A percentile compares a stretch with the other conserved stretches of the same genome.
phyloP scores from a whole-genome alignment of 2,888 invertebrate genomes.

The Mellilla xanthometata region DNA sequence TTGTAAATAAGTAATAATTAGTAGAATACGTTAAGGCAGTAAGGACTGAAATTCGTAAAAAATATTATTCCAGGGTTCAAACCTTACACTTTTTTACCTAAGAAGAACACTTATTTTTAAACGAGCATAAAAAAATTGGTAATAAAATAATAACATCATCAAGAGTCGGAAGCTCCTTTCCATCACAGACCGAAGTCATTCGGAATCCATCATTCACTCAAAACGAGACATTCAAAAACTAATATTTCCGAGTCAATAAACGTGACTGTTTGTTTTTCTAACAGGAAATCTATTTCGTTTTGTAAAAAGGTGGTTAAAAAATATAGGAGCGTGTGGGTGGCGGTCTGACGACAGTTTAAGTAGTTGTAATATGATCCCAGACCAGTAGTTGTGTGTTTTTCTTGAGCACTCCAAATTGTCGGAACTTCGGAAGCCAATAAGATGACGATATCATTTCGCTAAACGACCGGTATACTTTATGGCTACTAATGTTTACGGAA shows the following conservation, averaged over 20 bases:
- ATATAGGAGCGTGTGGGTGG: conserved; percentile 71
- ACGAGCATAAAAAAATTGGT: too few species aligned
- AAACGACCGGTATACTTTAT: conserved; percentile 40
- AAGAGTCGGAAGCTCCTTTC: conserved; percentile 59
- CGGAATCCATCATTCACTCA: conserved; percentile 74
- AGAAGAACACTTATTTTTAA: too few species aligned
- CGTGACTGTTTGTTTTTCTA: conserved; percentile 78
- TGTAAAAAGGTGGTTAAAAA: conserved; percentile 70
- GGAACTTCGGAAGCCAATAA: conserved; percentile 67
- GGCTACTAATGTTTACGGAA: conserved; percentile 46
- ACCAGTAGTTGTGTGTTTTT: conserved; percentile 75
- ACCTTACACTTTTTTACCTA: too few species aligned
- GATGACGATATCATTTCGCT: conserved; percentile 63
- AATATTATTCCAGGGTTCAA: too few species aligned
- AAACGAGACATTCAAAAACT: conserved; percentile 68
- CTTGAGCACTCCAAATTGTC: conserved; percentile 63
- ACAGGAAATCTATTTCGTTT: conserved; percentile 78
- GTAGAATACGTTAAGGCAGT: too few species aligned
- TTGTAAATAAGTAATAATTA: too few species aligned
- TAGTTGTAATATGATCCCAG: conserved; percentile 70
- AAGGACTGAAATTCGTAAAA: too few species aligned
- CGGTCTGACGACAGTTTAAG: conserved; percentile 78
- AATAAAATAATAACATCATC: conserved; percentile 30
- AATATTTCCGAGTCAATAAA: conserved; percentile 74
- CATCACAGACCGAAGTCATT: conserved; percentile 67